These are phyloP conservation scores for Melikaiella ostensackeni DNA, from an alignment of 2,888 invertebrate species.

Conservation along the genomic window DNA sequence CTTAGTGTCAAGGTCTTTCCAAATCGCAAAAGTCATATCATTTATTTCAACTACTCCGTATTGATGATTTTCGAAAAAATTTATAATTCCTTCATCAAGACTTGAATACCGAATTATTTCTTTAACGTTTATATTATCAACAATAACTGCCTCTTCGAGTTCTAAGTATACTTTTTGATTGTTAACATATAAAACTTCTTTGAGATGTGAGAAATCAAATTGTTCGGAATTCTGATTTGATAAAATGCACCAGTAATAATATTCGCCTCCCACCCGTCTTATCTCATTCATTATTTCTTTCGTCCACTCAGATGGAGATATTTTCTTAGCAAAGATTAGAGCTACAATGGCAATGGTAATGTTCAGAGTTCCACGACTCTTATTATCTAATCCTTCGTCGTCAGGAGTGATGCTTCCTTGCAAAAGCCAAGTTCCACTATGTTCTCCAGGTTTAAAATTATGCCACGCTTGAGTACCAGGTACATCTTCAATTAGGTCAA, in stretches of 20 bases:
- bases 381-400: slow-evolving; percentile 68
- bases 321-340: slow-evolving; percentile 71
- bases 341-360: slow-evolving; percentile 76
- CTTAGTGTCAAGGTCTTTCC: slow-evolving; percentile 72
- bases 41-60: slow-evolving; percentile 75
- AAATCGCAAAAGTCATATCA: slow-evolving; percentile 74
- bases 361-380: slow-evolving; percentile 76
- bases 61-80: slow-evolving; percentile 72
- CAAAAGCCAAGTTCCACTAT: slow-evolving; percentile 68
- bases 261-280: slow-evolving; percentile 75
- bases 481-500: slow-evolving; percentile 63
- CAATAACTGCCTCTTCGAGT: slow-evolving; percentile 67
- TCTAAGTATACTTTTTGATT: slow-evolving; percentile 56
- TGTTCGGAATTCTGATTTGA: slow-evolving; percentile 61
- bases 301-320: slow-evolving; percentile 68
- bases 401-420: slow-evolving; percentile 63
- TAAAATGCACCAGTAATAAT: slow-evolving; percentile 73
- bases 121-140: slow-evolving; percentile 71
- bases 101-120: slow-evolving; percentile 62
- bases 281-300: slow-evolving; percentile 75
- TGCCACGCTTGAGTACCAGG: slow-evolving; percentile 68
- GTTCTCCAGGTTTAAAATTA: slow-evolving; percentile 63
- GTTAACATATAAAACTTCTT: slow-evolving; percentile 62
- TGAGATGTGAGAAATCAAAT: slow-evolving; percentile 70
- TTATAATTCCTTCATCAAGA: slow-evolving; percentile 69